Evolutionary conservation across 2,797 vertebrate species (phyloP).

Genomic region (Sebastolobus alascanus): DNA sequence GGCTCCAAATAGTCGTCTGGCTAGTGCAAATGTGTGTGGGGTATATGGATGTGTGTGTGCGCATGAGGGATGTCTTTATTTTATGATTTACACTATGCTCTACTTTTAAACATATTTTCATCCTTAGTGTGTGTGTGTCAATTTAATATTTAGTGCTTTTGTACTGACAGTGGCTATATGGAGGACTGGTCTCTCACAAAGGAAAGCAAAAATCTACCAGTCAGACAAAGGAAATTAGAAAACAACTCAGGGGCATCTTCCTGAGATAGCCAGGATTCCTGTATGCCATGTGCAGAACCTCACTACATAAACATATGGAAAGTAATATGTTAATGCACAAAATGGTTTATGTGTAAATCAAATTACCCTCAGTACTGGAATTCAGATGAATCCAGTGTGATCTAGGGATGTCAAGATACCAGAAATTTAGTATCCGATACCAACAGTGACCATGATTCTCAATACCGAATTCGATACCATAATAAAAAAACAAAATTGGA

Average conservation of each 20-base stretch:
- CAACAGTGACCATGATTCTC: no score
- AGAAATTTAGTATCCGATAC: no score
- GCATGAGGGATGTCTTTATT: slow-evolving; percentile 63
- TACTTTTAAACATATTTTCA: slow-evolving; percentile 53
- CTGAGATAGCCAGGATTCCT: not conserved
- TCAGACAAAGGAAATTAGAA: slow-evolving; percentile 8
- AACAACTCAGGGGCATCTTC: not conserved
- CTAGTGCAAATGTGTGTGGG: slow-evolving; percentile 54
- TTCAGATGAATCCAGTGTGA: not conserved
- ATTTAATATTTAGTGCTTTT: slow-evolving; percentile 65
- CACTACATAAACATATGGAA: not conserved
- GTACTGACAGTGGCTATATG: slow-evolving; percentile 11
- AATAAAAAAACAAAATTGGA: no score
- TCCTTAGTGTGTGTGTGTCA: slow-evolving; percentile 50
- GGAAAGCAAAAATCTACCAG: not conserved
- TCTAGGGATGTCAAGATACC: no score
- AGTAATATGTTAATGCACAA: not conserved
- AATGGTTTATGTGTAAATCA: not conserved
- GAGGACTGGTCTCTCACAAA: slow-evolving; percentile 27
- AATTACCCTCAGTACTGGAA: not conserved
- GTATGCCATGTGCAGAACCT: not conserved
- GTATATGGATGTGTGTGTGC: slow-evolving; percentile 21
- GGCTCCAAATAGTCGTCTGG: slow-evolving; percentile 71
- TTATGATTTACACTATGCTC: slow-evolving; percentile 65
- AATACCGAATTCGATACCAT: no score